A percentile compares a stretch with the other conserved stretches of the same genome.
phyloP scores from a whole-genome alignment of 2,797 vertebrate species.

The Rhadinocentrus ornatus region DNA sequence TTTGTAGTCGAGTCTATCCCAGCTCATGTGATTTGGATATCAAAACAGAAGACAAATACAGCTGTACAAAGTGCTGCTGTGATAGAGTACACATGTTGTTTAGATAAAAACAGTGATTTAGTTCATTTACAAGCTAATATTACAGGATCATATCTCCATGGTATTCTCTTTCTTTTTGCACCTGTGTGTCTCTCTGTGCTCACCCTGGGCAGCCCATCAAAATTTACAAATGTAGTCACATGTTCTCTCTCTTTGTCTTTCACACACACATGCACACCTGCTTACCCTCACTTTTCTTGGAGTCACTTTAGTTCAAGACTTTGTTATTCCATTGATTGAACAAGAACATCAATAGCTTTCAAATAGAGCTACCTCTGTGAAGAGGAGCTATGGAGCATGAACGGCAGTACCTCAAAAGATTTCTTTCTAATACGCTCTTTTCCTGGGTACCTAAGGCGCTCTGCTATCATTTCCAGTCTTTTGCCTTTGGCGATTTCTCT shows the following conservation, averaged over 20 bases:
- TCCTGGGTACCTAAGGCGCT: slow-evolving; percentile 57
- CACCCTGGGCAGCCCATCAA: slow-evolving; percentile 26
- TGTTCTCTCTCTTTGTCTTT: slow-evolving; percentile 10
- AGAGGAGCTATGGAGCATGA: slow-evolving; percentile 79
- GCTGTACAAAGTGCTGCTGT: slow-evolving; percentile 38
- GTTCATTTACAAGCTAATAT: slow-evolving; percentile 32
- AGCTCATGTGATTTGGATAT: slow-evolving; percentile 60
- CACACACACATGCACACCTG: slow-evolving; percentile 32
- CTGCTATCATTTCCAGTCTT: slow-evolving; percentile 76
- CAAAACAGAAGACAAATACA: slow-evolving; percentile 49
- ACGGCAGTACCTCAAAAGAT: slow-evolving; percentile 78
- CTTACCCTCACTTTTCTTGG: slow-evolving; percentile 64
- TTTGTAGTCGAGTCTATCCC: slow-evolving; percentile 56
- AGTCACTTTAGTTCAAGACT: slow-evolving; percentile 80
- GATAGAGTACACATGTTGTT: slow-evolving; percentile 31
- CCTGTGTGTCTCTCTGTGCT: slow-evolving; percentile 5
- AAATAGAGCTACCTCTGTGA: slow-evolving; percentile 81
- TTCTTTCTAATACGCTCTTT: slow-evolving; percentile 72
- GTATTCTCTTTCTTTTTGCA: slow-evolving; percentile 18
- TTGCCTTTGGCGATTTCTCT: slow-evolving; percentile 73
- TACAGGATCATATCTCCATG: slow-evolving; percentile 27
- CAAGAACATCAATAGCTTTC: slow-evolving; percentile 81
- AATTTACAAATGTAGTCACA: slow-evolving; percentile 42
- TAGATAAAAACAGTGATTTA: slow-evolving; percentile 40
- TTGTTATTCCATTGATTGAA: slow-evolving; percentile 83